Evolutionary conservation across 1,140 invertebrate genomes (phyloP).

Genomic region (Gonioctena quinquepunctata): DNA sequence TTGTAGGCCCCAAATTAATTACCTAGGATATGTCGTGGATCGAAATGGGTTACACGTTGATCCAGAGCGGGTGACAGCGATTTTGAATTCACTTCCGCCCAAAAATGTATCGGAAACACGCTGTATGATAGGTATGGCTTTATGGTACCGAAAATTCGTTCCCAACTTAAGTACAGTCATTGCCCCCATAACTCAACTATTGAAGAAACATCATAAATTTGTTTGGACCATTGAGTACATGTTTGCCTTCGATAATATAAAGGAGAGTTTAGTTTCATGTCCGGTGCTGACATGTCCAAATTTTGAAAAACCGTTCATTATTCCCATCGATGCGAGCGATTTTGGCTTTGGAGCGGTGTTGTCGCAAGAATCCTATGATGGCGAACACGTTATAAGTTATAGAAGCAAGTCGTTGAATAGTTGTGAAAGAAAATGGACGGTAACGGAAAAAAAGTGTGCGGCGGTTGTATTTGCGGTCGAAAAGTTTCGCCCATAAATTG

Average conservation of each 20-base stretch:
- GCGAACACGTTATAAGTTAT: slow-evolving; percentile 13
- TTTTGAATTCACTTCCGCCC: slow-evolving; percentile 27
- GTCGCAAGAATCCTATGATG: neutral
- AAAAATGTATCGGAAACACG: slow-evolving; percentile 1
- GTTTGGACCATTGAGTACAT: slow-evolving; percentile 26
- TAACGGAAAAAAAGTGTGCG: slow-evolving; percentile 32
- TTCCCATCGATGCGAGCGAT: slow-evolving; percentile 36
- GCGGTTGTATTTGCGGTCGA: slow-evolving; percentile 51
- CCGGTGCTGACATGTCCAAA: neutral
- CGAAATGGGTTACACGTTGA: slow-evolving; percentile 45
- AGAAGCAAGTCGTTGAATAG: neutral
- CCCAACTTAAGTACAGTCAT: slow-evolving; percentile 5
- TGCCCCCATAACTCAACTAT: slow-evolving; percentile 31
- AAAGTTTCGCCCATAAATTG: slow-evolving; percentile 55
- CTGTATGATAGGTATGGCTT: slow-evolving; percentile 16
- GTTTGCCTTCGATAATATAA: slow-evolving; percentile 30
- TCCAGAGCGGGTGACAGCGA: slow-evolving; percentile 49
- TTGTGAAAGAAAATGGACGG: neutral
- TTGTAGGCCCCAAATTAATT: slow-evolving; percentile 38
- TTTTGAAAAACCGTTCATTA: neutral
- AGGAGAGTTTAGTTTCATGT: neutral
- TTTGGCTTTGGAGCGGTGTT: slow-evolving; percentile 30
- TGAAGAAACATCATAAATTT: slow-evolving; percentile 16
- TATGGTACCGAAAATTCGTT: slow-evolving; percentile 24
- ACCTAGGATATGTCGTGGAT: slow-evolving; percentile 50